A percentile compares a stretch with the other conserved stretches of the same genome.
phyloP scores from a whole-genome alignment of 1,140 invertebrate genomes.

The Yoshiicerus persimilis region DNA sequence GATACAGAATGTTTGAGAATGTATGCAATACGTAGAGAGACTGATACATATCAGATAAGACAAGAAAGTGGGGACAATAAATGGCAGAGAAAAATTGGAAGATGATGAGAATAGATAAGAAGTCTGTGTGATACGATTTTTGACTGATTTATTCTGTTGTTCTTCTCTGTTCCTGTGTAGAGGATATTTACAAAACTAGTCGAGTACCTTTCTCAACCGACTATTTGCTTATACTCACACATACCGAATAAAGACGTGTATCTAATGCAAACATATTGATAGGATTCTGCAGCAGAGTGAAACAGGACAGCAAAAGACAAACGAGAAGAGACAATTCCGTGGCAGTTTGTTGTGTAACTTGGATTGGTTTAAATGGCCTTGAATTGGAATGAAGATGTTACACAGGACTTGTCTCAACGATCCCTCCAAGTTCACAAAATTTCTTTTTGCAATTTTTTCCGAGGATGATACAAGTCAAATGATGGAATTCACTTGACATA shows the following conservation, averaged over 20 bases:
- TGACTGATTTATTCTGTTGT: background rate
- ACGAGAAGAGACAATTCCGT: background rate
- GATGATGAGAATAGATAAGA: background rate
- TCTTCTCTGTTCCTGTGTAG: background rate
- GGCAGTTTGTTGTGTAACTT: background rate
- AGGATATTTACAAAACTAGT: background rate
- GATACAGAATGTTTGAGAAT: background rate
- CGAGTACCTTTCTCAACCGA: background rate
- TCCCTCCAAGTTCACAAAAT: background rate
- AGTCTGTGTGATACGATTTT: background rate
- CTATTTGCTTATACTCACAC: too few relatives aligned
- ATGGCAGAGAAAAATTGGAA: background rate
- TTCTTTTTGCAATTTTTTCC: background rate
- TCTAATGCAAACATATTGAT: background rate
- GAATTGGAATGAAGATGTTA: background rate
- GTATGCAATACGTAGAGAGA: background rate
- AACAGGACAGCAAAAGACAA: background rate
- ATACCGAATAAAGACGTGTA: too few relatives aligned
- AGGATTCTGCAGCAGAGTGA: background rate
- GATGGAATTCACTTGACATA: background rate
- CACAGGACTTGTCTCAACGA: background rate
- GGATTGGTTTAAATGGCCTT: background rate
- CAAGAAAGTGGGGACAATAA: background rate
- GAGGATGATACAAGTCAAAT: background rate
- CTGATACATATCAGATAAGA: background rate